phyloP scores from a whole-genome alignment of 2,113 vertebrate species.

The Origma solitaria region DNA sequence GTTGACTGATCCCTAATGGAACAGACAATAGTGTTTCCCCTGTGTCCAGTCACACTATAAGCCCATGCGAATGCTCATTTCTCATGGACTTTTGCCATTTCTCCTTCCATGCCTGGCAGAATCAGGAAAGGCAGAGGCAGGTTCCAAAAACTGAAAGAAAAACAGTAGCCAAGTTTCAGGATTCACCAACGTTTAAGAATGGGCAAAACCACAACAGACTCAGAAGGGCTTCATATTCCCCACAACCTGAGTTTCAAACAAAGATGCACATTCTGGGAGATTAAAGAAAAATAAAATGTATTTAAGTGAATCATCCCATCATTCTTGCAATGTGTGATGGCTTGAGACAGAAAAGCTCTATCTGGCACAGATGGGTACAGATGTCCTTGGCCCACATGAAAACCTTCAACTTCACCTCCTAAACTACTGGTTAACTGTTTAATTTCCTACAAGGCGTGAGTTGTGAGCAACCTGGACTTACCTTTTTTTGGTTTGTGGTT shows the following conservation, averaged over 20 bases:
- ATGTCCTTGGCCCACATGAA: not conserved
- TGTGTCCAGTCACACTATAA: not conserved
- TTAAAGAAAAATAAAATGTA: not conserved
- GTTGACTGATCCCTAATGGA: not conserved
- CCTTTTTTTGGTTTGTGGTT: not conserved
- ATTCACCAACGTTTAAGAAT: not conserved
- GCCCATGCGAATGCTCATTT: not conserved
- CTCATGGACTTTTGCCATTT: not conserved
- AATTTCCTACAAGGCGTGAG: not conserved
- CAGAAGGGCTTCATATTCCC: not conserved
- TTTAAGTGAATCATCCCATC: not conserved
- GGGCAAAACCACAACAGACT: not conserved
- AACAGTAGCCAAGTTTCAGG: not conserved
- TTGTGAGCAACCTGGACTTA: not conserved
- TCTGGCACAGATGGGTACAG: not conserved
- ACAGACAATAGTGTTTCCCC: not conserved
- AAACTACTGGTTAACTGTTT: not conserved
- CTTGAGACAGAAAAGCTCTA: not conserved
- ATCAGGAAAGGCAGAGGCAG: not conserved
- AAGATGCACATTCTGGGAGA: not conserved
- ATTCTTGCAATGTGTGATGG: not conserved
- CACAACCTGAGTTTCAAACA: not conserved
- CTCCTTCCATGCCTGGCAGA: not conserved
- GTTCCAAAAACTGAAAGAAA: not conserved
- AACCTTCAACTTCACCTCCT: not conserved